Percentiles rank a stretch among this genome's conserved stretches.
These are phyloP conservation scores for Anguilla marmorata DNA, from an alignment of 2,797 vertebrate species.

Conservation along the genomic window DNA sequence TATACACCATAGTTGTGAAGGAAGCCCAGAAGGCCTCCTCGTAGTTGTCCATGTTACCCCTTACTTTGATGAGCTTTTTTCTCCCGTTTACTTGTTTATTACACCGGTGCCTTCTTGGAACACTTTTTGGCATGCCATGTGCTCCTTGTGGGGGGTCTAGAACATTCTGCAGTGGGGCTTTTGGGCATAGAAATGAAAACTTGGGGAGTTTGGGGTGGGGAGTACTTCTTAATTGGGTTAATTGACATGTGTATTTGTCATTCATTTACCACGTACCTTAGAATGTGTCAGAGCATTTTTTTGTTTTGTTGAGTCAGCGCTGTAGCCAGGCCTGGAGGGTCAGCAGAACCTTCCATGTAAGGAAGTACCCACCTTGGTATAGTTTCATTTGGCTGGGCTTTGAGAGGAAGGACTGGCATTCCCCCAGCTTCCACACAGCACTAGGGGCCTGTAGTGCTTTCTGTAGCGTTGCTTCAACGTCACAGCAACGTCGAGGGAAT, in stretches of 20 bases:
- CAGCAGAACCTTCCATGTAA: constrained; percentile 17
- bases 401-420: background rate
- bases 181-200: constrained; percentile 30
- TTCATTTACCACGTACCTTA: constrained; percentile 44
- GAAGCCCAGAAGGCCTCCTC: constrained; percentile 28
- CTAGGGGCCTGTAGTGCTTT: constrained; percentile 1
- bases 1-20: constrained; percentile 38
- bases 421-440: constrained; percentile 21
- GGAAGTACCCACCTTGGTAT: constrained; percentile 29
- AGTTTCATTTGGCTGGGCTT: constrained; percentile 37
- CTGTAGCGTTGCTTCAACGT: constrained; percentile 25
- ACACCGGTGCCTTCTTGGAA: constrained; percentile 33
- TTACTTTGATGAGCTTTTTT: background rate
- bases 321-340: constrained; percentile 26
- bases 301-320: constrained; percentile 22
- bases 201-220: background rate
- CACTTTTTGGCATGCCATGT: background rate
- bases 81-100: constrained; percentile 18
- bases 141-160: background rate
- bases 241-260: constrained; percentile 39
- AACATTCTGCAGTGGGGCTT: constrained; percentile 38
- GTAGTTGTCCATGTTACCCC: constrained; percentile 5
- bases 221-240: constrained; percentile 51
- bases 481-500: background rate
- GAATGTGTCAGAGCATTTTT: constrained; percentile 23